Base-by-base conservation (phyloP, 2,797 vertebrate genomes). In the Cirrhinus mrigala region DNA sequence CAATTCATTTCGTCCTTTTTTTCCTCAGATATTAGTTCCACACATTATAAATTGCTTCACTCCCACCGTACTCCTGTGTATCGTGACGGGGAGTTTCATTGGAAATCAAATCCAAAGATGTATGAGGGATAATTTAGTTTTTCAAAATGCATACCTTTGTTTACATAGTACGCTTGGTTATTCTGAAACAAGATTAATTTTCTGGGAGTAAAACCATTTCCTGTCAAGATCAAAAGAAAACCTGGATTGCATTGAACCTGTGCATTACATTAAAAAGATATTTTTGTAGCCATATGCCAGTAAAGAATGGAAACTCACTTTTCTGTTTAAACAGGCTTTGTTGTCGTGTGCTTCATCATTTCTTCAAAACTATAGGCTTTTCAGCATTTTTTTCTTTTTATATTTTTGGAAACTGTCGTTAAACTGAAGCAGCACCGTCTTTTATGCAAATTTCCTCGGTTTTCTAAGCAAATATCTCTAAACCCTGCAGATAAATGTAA, bases 11-110 rank as follows among this genome's bases (percentile, higher is more conserved):
- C 50, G 22, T 66, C 37, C n/a, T 18, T 56, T 78, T 76, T 37
- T 15, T 81, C 15, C 22, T 78, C 56, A 48, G 58, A 76, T 86
- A 87, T 83, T 78, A 85, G 75, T 84, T 87, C 81, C 70, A 81
- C 79, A 87, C 86, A 88, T 88, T 64, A 84, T 85, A 86, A 81
- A 90, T 85, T 84, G 85, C 60, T 89, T 84, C 16, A 60, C 73
- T 87, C 69, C 58, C 52, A 40, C 68, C n/a, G 20, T 33, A 84
- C 81, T 85, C 60, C 76, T 44, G 62, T 58, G 29, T 48, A 6
- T 76, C 66, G 76, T 62, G 10, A 29, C 3, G 33, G 71, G 68
- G 58, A 86, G 74, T 73, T 62, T 80, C 37, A 84, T 48, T 85
- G 60, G 68, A 87, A 85, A 85, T 77, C 79, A 85, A 88, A 85